Conservation (phyloP, 2,797 vertebrate genomes). For the Hydrocynus forskahlii region DNA sequence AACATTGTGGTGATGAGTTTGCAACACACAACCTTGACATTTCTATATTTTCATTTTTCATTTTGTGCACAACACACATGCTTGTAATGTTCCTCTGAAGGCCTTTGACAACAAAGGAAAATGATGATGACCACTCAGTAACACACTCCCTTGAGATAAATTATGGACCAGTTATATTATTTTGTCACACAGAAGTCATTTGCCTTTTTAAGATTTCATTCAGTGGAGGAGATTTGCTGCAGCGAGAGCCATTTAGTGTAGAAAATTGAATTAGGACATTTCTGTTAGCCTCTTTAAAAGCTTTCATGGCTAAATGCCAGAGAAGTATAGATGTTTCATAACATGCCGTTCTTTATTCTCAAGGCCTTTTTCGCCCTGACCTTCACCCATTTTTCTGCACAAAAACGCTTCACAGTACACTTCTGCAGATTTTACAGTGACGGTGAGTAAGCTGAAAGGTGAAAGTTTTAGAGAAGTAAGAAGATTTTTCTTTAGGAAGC, state of each 20-base stretch:
- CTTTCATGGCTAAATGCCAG: slow-evolving; percentile 18
- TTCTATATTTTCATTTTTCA: no score
- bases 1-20: no score
- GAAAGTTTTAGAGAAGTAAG: not conserved
- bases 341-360: not conserved
- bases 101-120: no score
- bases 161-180: not conserved
- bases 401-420: not conserved
- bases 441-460: not conserved
- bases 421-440: not conserved
- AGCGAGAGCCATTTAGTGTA: not conserved
- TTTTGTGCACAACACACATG: no score
- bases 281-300: not conserved
- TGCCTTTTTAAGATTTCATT: slow-evolving; percentile 7
- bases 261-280: slow-evolving; percentile 17
- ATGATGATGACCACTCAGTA: slow-evolving; percentile 17
- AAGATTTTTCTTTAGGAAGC: not conserved
- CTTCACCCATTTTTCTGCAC: not conserved
- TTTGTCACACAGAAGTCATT: slow-evolving; percentile 5
- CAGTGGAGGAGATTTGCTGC: not conserved
- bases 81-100: no score
- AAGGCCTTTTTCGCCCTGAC: not conserved
- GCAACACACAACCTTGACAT: no score
- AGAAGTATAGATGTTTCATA: slow-evolving; percentile 1
- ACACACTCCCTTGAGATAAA: slow-evolving; percentile 16